A percentile compares a stretch with the other conserved stretches of the same genome.
phyloP scores from a whole-genome alignment of 2,113 vertebrate genomes.

The Brienomyrus brachyistius region DNA sequence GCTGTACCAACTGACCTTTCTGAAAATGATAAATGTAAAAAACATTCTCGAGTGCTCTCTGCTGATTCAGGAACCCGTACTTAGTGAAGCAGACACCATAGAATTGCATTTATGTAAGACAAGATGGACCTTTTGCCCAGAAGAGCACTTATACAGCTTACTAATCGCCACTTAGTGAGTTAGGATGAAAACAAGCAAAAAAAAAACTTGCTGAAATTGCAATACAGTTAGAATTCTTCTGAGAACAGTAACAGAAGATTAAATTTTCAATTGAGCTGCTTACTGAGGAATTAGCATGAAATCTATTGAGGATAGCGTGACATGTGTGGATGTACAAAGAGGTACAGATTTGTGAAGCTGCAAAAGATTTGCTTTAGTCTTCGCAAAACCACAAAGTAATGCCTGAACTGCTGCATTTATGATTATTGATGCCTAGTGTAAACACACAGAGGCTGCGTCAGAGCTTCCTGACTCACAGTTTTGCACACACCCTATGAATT shows the following conservation, averaged over 20 bases:
- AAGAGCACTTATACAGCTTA: not conserved
- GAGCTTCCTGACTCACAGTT: not conserved
- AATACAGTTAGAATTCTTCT: not conserved
- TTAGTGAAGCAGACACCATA: not conserved
- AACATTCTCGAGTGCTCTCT: not conserved
- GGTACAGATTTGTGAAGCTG: not conserved
- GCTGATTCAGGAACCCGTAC: not conserved
- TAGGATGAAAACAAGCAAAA: not conserved
- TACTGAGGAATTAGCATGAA: not conserved
- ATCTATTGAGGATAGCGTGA: not conserved
- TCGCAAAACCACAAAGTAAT: not conserved
- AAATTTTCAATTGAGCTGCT: not conserved
- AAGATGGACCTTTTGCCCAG: not conserved
- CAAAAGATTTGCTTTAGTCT: not conserved
- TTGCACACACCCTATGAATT: not conserved
- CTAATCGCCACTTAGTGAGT: not conserved
- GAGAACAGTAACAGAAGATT: not conserved
- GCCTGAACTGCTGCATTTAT: not conserved
- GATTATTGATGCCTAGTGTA: not conserved
- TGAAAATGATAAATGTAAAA: not conserved
- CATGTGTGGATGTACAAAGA: not conserved
- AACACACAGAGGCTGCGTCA: not conserved
- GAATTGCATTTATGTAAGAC: not conserved
- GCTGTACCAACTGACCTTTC: not conserved
- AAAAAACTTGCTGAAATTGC: not conserved